phyloP scores from a whole-genome alignment of 23 tunicate genomes.

The Trididemnum nubilum region DNA sequence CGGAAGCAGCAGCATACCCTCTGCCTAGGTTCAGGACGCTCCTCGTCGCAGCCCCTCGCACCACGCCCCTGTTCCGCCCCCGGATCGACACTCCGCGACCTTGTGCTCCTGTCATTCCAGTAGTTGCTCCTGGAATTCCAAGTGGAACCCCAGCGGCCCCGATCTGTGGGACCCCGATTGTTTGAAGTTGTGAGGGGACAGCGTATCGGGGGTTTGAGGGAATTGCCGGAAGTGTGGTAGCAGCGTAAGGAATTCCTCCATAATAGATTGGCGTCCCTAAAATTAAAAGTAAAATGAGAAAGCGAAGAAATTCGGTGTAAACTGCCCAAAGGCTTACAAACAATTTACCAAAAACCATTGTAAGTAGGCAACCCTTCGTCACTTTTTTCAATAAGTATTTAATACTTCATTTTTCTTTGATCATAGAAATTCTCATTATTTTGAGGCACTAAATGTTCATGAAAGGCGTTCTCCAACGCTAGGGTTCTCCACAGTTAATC shows the following conservation, averaged over 20 bases:
- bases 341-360: too few species aligned
- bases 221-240: slow-evolving; percentile 59
- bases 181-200: slow-evolving; percentile 46
- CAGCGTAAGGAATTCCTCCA: slow-evolving; percentile 78
- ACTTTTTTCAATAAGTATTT: too few species aligned
- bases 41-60: slow-evolving; percentile 41
- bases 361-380: neutral
- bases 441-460: too few species aligned
- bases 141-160: slow-evolving; percentile 98
- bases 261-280: slow-evolving; percentile 77
- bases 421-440: too few species aligned
- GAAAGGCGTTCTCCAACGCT: too few species aligned
- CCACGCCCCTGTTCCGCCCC: slow-evolving; percentile 63
- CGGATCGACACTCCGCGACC: slow-evolving; percentile 42
- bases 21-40: slow-evolving; percentile 61
- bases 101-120: slow-evolving; percentile 66
- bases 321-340: too few species aligned
- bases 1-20: slow-evolving; percentile 66
- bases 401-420: too few species aligned
- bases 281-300: neutral
- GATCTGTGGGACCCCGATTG: slow-evolving; percentile 60
- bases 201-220: slow-evolving; percentile 57
- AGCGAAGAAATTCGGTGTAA: neutral
- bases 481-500: too few species aligned
- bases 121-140: slow-evolving; percentile 93